Conservation (phyloP, 64 coral and sea anemone genomes). For the Montipora sp. region DNA sequence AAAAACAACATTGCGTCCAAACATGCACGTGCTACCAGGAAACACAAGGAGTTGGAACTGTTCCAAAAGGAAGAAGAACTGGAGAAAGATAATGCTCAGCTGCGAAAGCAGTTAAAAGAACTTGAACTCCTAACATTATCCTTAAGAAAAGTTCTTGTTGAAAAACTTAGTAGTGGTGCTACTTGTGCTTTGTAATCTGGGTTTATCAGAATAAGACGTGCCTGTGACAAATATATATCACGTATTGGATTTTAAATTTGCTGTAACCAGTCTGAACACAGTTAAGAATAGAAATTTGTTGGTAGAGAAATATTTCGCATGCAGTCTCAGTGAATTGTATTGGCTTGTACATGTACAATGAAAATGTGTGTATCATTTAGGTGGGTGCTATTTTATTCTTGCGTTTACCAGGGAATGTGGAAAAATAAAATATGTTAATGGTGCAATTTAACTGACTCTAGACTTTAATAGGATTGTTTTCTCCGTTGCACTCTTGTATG, state of each 20-base stretch:
- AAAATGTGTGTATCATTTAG: too few relatives aligned
- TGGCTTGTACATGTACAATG: too few relatives aligned
- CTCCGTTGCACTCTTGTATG: too few relatives aligned
- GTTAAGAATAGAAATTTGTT: too few relatives aligned
- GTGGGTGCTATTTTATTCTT: too few relatives aligned
- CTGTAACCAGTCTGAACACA: too few relatives aligned
- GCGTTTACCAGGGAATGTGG: too few relatives aligned
- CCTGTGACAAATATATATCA: neutral
- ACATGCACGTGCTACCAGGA: slow-evolving; percentile 78
- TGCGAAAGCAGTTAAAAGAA: slow-evolving; percentile 68
- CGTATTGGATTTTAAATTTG: neutral
- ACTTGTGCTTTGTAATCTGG: slow-evolving; percentile 31
- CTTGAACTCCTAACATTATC: slow-evolving; percentile 70
- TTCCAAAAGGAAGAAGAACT: slow-evolving; percentile 81
- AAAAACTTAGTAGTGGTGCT: slow-evolving; percentile 61
- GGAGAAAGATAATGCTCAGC: slow-evolving; percentile 64
- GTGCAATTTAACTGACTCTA: too few relatives aligned
- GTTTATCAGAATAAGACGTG: neutral
- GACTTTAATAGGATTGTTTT: too few relatives aligned
- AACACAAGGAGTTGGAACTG: slow-evolving; percentile 69
- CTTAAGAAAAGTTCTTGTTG: slow-evolving; percentile 74
- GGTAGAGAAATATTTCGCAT: too few relatives aligned
- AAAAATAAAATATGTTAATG: too few relatives aligned
- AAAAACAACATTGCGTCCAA: slow-evolving; percentile 97
- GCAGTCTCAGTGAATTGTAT: too few relatives aligned